Conservation (phyloP, 1,140 invertebrate species). For the Heliconius eleuchia region DNA sequence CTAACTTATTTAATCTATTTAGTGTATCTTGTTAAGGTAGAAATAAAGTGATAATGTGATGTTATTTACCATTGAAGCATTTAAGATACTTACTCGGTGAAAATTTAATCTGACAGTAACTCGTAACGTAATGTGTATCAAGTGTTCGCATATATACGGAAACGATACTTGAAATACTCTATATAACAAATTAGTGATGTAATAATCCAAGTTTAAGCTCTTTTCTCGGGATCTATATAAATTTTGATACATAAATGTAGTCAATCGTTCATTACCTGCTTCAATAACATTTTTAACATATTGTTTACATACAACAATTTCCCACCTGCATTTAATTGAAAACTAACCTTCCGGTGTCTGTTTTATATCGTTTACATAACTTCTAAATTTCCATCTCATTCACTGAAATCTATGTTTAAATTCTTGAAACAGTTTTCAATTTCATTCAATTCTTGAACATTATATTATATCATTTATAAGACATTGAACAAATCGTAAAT, state of each 20-base stretch:
- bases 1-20: neutral
- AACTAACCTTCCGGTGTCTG: constrained; percentile 3
- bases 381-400: neutral
- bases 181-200: constrained; percentile 69
- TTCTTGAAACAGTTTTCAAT: neutral
- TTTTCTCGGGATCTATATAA: neutral
- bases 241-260: neutral
- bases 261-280: neutral
- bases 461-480: neutral
- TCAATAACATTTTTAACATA: neutral
- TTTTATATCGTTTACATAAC: neutral
- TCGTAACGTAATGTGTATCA: constrained; percentile 28
- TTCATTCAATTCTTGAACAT: neutral
- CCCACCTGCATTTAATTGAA: neutral
- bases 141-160: constrained; percentile 26
- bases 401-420: neutral
- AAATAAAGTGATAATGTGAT: constrained; percentile 17
- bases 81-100: neutral
- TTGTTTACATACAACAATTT: constrained; percentile 10
- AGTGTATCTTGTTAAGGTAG: constrained; percentile 10
- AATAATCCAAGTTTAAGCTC: constrained; percentile 45
- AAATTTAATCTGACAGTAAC: constrained; percentile 20
- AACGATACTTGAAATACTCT: constrained; percentile 42
- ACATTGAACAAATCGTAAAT: too few species aligned
- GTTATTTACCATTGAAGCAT: constrained; percentile 10